Base-by-base conservation (phyloP, 2,113 vertebrate species). In the Paracyprichromis sp. region DNA sequence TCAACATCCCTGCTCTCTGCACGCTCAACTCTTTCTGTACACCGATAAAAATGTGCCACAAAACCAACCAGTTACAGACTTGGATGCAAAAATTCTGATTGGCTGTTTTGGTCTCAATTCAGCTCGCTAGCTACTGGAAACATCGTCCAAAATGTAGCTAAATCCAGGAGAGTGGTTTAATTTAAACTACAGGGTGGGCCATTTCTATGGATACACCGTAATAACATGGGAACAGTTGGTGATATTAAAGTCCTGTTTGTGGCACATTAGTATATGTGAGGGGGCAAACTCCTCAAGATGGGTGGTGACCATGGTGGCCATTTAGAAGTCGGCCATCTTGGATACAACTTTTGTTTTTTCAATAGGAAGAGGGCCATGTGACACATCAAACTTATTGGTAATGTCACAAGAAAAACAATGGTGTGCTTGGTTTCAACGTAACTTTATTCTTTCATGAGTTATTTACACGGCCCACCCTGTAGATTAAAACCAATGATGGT, bases 161-260 rank as follows among this genome's bases (percentile, higher is more conserved):
- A 34, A 61, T 61, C 16, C 29, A 61, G 9, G 16, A 6, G 29
- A 61, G 57, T 34, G 57, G 16, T 34, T 34, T 34, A 17, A 4
- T 19, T 34, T 61, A 61, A 61, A 0, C 57, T 4, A 61, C 14
- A 56, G 53, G 53, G 11, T 56, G 53, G 53, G 53, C 10, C 11
- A 56, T 56, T 56, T 56, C 3, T 56, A 56, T 24, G 21, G 53
- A 2, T 2, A 24, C 53, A 56, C 21, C 0, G 1, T 56, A 13
- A 0, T 56, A 56, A 3, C 2, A 24, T 56, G 53, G 53, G 4
- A 24, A 24, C 0, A 0, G 2, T 24, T 56, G 11, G 53, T 24
- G 1, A 56, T 56, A 4, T 56, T 56, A 24, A 13, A 13, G 53
- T 56, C 21, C 53, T 54, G 53, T 54, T 54, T 54, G 53, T 54